Percentiles rank a stretch among this genome's conserved stretches.
These are phyloP conservation scores for Anguilla marmorata DNA, from an alignment of 2,797 vertebrate species.

Conservation along the genomic window DNA sequence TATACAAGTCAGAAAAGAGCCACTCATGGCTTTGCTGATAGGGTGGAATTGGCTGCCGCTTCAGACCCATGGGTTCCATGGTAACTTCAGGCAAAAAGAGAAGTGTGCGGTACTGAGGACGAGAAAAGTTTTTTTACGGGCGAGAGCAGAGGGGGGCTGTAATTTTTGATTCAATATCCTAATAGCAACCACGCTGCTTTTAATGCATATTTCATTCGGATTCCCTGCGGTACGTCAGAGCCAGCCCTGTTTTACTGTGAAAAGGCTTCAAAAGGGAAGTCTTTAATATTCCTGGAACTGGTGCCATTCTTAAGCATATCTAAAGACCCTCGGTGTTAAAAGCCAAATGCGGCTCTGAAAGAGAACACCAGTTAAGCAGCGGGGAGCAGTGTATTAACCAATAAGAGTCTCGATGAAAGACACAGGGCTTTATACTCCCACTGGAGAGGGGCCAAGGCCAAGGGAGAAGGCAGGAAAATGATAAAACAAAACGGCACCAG, in stretches of 20 bases:
- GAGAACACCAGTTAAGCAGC: conserved; percentile 45
- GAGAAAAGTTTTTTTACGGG: conserved; percentile 19
- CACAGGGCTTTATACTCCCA: conserved; percentile 32
- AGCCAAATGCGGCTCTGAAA: conserved; percentile 50
- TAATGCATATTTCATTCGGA: conserved; percentile 49
- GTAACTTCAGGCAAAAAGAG: conserved; percentile 36
- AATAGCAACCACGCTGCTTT: conserved; percentile 48
- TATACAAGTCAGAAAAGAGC: conserved; percentile 5
- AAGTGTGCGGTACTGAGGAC: background rate
- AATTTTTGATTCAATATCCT: conserved; percentile 46
- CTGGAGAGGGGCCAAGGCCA: conserved; percentile 36
- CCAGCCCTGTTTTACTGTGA: conserved; percentile 40
- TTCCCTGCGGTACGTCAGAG: conserved; percentile 41
- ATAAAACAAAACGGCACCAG: conserved; percentile 35
- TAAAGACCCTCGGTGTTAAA: conserved; percentile 44
- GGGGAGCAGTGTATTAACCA: conserved; percentile 46
- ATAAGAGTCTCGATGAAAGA: conserved; percentile 43
- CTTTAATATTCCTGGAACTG: conserved; percentile 52
- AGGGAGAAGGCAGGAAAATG: conserved; percentile 33
- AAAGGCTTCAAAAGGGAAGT: conserved; percentile 48
- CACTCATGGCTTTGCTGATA: conserved; percentile 31
- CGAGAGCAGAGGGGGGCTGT: conserved; percentile 23
- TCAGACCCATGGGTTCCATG: conserved; percentile 30
- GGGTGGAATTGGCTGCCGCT: conserved; percentile 5
- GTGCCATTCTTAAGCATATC: conserved; percentile 49